phyloP scores from a whole-genome alignment of 2,888 invertebrate genomes.

The Drosophila antonietae region DNA sequence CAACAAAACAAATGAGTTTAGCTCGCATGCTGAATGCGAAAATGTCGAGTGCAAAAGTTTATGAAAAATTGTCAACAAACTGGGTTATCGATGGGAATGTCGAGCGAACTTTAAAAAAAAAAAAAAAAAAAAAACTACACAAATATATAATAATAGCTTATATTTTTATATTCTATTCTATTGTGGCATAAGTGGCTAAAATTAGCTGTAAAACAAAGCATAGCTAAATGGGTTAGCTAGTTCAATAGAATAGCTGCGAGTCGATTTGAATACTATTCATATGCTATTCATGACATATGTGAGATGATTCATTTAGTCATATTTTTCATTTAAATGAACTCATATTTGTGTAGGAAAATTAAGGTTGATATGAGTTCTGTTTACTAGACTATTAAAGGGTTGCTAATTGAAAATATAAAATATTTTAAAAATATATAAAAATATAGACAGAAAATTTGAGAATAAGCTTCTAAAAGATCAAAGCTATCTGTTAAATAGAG shows the following conservation, averaged over 20 bases:
- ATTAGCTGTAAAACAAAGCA: background rate
- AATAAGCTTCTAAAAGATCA: too few relatives aligned
- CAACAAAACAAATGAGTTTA: constrained; percentile 39
- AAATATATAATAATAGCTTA: background rate
- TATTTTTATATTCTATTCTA: background rate
- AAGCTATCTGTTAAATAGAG: too few relatives aligned
- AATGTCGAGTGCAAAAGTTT: constrained; percentile 30
- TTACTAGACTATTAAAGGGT: too few relatives aligned
- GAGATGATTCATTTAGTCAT: background rate
- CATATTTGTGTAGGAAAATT: too few relatives aligned
- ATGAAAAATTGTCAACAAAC: constrained; percentile 40
- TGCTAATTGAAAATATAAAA: too few relatives aligned
- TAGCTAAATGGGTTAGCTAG: background rate
- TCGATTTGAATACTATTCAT: background rate
- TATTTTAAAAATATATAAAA: too few relatives aligned
- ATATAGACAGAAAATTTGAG: too few relatives aligned
- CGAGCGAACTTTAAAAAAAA: background rate
- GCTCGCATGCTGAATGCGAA: constrained; percentile 28
- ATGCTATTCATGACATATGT: background rate
- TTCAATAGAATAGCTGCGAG: background rate
- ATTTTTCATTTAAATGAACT: background rate
- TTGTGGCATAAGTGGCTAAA: background rate
- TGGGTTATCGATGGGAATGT: constrained; percentile 40
- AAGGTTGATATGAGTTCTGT: too few relatives aligned
- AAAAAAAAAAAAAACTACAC: background rate